Conservation (phyloP, 2,113 vertebrate genomes). For the Myotis yumanensis region DNA sequence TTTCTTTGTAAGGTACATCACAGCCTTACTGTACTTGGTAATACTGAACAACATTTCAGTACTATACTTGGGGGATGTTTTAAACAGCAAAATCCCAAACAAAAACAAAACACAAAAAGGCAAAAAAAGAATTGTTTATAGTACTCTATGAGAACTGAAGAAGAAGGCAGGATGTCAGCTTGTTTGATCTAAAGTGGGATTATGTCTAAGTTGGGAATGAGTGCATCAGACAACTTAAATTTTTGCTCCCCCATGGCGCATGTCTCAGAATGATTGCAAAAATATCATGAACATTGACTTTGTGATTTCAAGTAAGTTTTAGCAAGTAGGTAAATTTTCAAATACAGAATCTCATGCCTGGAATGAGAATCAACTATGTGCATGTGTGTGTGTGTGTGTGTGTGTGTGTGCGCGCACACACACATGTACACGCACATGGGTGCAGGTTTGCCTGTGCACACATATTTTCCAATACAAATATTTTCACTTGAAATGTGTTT, state of each 20-base stretch:
- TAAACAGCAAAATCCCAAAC: neutral
- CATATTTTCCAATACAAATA: neutral
- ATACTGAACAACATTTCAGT: neutral
- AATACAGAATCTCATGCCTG: neutral
- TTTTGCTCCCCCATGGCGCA: neutral
- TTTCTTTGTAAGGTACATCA: neutral
- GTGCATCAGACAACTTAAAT: neutral
- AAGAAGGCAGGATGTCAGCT: neutral
- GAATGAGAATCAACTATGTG: neutral
- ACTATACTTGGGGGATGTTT: neutral
- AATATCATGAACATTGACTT: neutral
- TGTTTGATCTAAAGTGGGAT: neutral
- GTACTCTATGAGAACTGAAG: neutral
- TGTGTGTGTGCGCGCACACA: fast-evolving
- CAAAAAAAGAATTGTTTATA: neutral
- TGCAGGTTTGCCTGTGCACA: too few relatives aligned
- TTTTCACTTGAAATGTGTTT: neutral
- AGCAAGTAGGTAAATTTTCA: neutral
- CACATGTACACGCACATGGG: fast-evolving
- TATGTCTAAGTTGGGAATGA: neutral
- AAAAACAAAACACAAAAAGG: neutral
- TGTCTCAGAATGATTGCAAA: neutral
- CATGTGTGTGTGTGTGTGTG: too few relatives aligned
- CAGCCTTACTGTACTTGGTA: neutral
- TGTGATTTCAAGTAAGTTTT: neutral